phyloP scores from a whole-genome alignment of 2,113 vertebrate species.

The Myanophis thanlyinensis region DNA sequence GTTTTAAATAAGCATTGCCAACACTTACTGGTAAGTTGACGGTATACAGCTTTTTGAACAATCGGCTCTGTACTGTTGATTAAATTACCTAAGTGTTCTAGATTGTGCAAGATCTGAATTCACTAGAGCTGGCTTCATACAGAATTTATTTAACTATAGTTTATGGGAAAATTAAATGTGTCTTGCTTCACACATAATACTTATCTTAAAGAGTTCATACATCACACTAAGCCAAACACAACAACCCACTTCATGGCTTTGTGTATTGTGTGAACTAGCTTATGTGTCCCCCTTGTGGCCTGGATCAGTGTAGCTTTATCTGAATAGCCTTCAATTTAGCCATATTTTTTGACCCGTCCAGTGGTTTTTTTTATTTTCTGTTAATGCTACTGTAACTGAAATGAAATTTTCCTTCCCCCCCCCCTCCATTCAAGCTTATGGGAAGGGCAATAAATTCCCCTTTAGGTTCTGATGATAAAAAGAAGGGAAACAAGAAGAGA shows the following conservation, averaged over 20 bases:
- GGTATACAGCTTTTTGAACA: neutral
- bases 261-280: neutral
- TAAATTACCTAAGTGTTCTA: neutral
- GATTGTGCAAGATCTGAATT: neutral
- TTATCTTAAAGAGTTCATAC: neutral
- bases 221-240: neutral
- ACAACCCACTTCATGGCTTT: neutral
- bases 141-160: neutral
- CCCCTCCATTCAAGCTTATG: neutral
- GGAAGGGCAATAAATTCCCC: neutral
- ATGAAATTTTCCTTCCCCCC: constrained; percentile 5
- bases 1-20: neutral
- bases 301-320: neutral
- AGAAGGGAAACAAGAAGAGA: neutral
- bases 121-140: neutral
- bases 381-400: neutral
- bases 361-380: neutral
- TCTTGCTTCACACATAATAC: neutral
- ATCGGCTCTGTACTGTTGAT: neutral
- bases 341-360: neutral
- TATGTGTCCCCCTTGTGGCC: constrained; percentile 13
- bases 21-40: neutral
- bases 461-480: neutral
- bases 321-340: neutral
- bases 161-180: neutral